Base-by-base conservation (phyloP, 2,113 vertebrate genomes). In the Canis aureus region DNA sequence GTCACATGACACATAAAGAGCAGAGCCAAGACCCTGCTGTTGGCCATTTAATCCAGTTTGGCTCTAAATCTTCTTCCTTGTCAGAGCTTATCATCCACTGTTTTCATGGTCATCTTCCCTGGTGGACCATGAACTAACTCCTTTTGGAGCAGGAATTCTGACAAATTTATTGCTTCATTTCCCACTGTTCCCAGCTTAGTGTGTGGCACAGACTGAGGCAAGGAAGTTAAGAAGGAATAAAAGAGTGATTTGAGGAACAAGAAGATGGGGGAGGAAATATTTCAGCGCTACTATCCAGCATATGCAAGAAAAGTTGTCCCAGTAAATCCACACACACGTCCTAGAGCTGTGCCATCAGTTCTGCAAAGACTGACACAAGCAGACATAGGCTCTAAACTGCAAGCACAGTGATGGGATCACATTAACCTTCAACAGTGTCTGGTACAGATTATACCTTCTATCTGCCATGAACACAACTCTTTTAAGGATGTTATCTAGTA, bases 401-500 rank as follows among this genome's bases (percentile, higher is more conserved):
- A 91, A 69, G 55, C 55, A 59, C 81, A 55, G 57, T 32, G 11
- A 62, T 2, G 8, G 87, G 57, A 87, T 62, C 35, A 1, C 51
- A 53, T 32, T 49, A 64, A 57, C 80, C 91, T 76, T 57, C 78
- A 97, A 95, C 23, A 79, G 87, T 16, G 8, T 35, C 94, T 89
- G 60, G 11, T 57, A 69, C 25, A 80, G 66, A 96, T 66, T 69
- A 82, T 66, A 27, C 81, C 51, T 89, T 71, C 93, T 92, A 64
- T 92, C 92, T 53, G 69, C 51, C 35, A 49, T 32, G 76, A 92
- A 83, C 80, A 71, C 84, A 35, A 11, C n/a, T 74, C 90, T 94
- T 80, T 89, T 20, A 82, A 80, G 92, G 67, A 79, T 87, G 51
- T 74, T 89, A 94, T 69, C 92, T 94, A 87, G 64, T 73, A 74